A percentile compares a stretch with the other conserved stretches of the same genome.
phyloP scores from a whole-genome alignment of 2,797 vertebrate species.

The Centropyge bicolor region DNA sequence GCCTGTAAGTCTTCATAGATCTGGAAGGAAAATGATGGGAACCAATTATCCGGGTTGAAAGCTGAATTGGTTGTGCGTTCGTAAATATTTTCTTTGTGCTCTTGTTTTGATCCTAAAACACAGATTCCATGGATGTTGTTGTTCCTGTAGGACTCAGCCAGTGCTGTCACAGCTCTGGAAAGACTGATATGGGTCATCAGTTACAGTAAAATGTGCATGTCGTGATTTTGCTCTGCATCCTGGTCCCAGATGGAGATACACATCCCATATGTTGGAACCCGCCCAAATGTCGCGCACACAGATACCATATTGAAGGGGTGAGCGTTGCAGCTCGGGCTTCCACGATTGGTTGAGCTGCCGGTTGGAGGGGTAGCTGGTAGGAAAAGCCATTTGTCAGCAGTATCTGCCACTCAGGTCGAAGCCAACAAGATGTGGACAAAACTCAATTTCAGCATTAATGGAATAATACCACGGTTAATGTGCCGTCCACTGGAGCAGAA shows the following conservation, averaged over 20 bases:
- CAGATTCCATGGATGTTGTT: constrained; percentile 14
- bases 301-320: constrained; percentile 17
- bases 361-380: constrained; percentile 29
- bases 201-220: constrained; percentile 20
- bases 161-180: background rate
- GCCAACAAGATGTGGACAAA: constrained; percentile 77
- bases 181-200: constrained; percentile 25
- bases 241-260: constrained; percentile 43
- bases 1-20: background rate
- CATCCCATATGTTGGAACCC: constrained; percentile 40
- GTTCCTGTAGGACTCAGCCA: constrained; percentile 1
- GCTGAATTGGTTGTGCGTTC: background rate
- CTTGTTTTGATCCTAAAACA: constrained; percentile 9
- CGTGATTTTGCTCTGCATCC: constrained; percentile 33
- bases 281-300: constrained; percentile 16
- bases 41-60: background rate
- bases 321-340: constrained; percentile 1
- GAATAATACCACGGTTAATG: constrained; percentile 82
- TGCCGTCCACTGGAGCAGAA: constrained; percentile 76
- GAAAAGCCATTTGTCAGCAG: constrained; percentile 77
- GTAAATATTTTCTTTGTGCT: background rate
- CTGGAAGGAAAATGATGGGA: background rate
- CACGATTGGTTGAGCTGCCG: constrained; percentile 42
- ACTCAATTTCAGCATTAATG: constrained; percentile 83
- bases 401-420: constrained; percentile 66